Percentiles rank a stretch among this genome's conserved stretches.
These are phyloP conservation scores for Eucidaris tribuloides DNA, from an alignment of 35 echinoderm and acorn worm genomes.

Conservation along the genomic window DNA sequence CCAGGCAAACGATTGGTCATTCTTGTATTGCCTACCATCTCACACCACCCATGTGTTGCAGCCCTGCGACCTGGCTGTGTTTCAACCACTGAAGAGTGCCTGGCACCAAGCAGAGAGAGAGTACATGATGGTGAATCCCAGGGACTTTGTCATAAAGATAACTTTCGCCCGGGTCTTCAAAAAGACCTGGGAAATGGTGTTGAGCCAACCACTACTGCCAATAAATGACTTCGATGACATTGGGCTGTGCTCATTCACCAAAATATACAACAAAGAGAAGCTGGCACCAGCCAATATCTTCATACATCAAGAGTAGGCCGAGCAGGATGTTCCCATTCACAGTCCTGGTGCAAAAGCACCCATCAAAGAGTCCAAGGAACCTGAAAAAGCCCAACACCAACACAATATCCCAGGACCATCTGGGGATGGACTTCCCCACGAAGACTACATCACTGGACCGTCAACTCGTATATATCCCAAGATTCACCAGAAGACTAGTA, in stretches of 20 bases:
- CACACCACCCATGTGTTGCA: background rate
- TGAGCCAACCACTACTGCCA: background rate
- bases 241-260: background rate
- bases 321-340: too few species aligned
- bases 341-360: too few species aligned
- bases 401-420: too few species aligned
- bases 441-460: too few species aligned
- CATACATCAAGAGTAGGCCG: too few species aligned
- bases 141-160: background rate
- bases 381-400: too few species aligned
- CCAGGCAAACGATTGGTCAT: background rate
- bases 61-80: background rate
- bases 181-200: background rate
- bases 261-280: background rate
- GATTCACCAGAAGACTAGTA: too few species aligned
- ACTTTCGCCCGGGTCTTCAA: background rate
- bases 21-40: background rate
- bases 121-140: background rate
- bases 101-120: background rate
- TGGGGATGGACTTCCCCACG: too few species aligned
- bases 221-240: background rate
- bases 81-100: background rate
- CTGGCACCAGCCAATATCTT: too few species aligned
- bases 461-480: too few species aligned
- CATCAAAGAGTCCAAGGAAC: too few species aligned